Evolutionary conservation across 2,888 invertebrate genomes (phyloP).

Genomic region (Dryobota labecula): DNA sequence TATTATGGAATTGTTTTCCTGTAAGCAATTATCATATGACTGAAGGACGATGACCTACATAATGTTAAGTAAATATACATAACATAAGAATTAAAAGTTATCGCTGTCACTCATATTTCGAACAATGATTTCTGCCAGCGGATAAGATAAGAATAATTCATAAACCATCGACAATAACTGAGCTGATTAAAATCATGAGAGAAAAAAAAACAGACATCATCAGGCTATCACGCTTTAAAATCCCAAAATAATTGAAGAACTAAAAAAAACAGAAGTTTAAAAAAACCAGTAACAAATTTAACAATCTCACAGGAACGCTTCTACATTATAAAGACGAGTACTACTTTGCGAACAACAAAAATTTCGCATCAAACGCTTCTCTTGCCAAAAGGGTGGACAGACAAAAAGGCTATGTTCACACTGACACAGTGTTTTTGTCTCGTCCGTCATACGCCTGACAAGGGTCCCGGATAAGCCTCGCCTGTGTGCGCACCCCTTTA

Average conservation of each 20-base stretch:
- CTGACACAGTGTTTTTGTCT: slow-evolving; percentile 76
- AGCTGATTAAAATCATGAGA: neutral
- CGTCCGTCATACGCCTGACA: slow-evolving; percentile 77
- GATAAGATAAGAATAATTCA: too few relatives aligned
- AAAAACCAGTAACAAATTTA: slow-evolving; percentile 55
- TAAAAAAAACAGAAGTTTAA: slow-evolving; percentile 27
- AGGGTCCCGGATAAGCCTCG: slow-evolving; percentile 73
- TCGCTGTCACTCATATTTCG: too few relatives aligned
- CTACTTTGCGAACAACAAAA: slow-evolving; percentile 75
- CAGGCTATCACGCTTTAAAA: neutral
- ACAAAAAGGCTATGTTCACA: slow-evolving; percentile 77
- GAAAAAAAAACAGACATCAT: slow-evolving; percentile 8
- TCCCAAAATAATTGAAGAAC: slow-evolving; percentile 20
- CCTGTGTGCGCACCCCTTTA: slow-evolving; percentile 74
- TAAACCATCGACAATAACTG: neutral
- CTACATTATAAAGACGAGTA: slow-evolving; percentile 68
- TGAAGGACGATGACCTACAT: neutral
- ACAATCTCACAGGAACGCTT: slow-evolving; percentile 51
- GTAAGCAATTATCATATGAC: neutral
- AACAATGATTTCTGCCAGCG: neutral
- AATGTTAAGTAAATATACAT: neutral
- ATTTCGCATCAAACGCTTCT: slow-evolving; percentile 71
- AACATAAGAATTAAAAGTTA: neutral
- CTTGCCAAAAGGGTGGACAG: slow-evolving; percentile 69
- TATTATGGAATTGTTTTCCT: neutral